Conservation (phyloP, 2,888 invertebrate species). For the Parnassius glacialis region DNA sequence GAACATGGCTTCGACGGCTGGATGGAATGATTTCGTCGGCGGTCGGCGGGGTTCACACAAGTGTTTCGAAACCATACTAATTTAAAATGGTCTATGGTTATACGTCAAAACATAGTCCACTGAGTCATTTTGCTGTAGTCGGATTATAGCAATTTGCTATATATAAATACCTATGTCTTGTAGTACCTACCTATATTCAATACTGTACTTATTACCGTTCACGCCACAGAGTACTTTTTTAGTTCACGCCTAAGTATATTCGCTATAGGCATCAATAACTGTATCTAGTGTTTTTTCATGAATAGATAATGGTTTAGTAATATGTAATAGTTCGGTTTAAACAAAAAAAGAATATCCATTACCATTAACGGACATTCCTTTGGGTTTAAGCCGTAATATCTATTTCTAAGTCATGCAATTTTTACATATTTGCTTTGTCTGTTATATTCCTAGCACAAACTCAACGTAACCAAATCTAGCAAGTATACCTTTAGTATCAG, state of each 20-base stretch:
- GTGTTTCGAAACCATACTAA: slow-evolving; percentile 58
- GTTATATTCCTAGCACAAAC: too few relatives aligned
- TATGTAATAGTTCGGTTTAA: neutral
- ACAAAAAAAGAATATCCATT: too few relatives aligned
- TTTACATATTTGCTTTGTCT: too few relatives aligned
- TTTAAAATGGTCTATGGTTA: slow-evolving; percentile 48
- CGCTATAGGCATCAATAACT: slow-evolving; percentile 24
- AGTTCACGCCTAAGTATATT: slow-evolving; percentile 26
- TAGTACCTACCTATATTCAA: slow-evolving; percentile 10
- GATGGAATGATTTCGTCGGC: slow-evolving; percentile 81
- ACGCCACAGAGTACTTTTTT: too few relatives aligned
- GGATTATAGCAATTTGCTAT: slow-evolving; percentile 67
- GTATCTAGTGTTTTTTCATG: slow-evolving; percentile 19
- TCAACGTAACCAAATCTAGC: too few relatives aligned
- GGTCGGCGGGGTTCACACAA: slow-evolving; percentile 75
- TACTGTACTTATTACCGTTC: slow-evolving; percentile 33
- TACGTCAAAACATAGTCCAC: slow-evolving; percentile 39
- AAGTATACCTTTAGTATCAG: too few relatives aligned
- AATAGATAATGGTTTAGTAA: slow-evolving; percentile 1
- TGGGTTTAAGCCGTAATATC: too few relatives aligned
- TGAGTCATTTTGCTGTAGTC: slow-evolving; percentile 51
- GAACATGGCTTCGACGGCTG: slow-evolving; percentile 80
- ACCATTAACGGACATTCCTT: too few relatives aligned
- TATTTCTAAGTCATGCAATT: too few relatives aligned
- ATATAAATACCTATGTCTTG: slow-evolving; percentile 44